These are phyloP conservation scores for Andrena chrysosceles DNA, from an alignment of 2,888 invertebrate species.

Conservation along the genomic window DNA sequence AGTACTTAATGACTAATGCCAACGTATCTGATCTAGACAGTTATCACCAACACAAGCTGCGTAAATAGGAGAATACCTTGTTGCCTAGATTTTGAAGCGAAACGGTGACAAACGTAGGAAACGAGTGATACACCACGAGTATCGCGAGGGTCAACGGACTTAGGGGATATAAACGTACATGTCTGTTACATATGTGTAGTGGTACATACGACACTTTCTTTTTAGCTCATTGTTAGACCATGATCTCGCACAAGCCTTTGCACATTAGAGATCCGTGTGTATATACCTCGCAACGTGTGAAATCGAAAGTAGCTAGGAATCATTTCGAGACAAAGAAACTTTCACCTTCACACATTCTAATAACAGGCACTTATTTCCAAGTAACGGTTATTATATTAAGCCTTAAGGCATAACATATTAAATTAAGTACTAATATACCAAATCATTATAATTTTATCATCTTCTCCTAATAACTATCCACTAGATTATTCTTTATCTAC, in stretches of 20 bases:
- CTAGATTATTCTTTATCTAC: too few species aligned
- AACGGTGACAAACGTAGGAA: neutral
- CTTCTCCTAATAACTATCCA: neutral
- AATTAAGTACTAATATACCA: neutral
- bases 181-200: neutral
- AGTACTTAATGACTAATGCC: neutral
- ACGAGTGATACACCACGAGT: neutral
- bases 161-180: conserved; percentile 3
- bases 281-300: neutral
- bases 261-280: neutral
- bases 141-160: conserved; percentile 23
- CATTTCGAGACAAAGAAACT: neutral
- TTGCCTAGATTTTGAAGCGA: neutral
- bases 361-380: neutral
- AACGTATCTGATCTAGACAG: neutral
- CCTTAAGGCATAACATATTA: too few species aligned
- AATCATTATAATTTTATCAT: neutral
- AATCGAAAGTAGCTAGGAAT: conserved; percentile 3
- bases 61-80: neutral
- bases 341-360: neutral
- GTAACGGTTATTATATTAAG: neutral
- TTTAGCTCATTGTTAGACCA: conserved; percentile 16
- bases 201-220: conserved; percentile 14
- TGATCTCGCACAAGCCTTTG: neutral
- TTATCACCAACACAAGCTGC: neutral